Conservation (phyloP, 2,888 invertebrate genomes). For the Sycophila texana region DNA sequence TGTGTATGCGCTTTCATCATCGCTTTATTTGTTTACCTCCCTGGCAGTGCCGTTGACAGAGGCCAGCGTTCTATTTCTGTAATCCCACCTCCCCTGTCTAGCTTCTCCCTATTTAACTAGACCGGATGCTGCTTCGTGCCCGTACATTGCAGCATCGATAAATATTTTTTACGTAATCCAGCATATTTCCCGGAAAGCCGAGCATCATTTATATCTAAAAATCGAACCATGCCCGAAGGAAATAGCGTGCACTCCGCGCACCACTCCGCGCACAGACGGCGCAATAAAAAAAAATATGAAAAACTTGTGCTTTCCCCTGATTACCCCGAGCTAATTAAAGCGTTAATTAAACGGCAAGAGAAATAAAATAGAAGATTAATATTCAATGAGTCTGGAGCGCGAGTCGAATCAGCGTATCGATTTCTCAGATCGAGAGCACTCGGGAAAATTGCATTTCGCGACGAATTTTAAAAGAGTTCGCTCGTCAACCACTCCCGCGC, state of each 20-base stretch:
- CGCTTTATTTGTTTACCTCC: slow-evolving; percentile 42
- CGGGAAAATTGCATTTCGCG: neutral
- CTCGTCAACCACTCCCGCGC: no score
- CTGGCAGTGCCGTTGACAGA: slow-evolving; percentile 22
- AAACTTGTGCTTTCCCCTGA: neutral
- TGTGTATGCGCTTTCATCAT: slow-evolving; percentile 27
- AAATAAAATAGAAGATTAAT: slow-evolving; percentile 10
- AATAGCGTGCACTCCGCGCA: neutral
- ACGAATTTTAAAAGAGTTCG: no score
- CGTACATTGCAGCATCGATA: neutral
- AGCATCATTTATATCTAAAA: neutral
- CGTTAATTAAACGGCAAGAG: slow-evolving; percentile 28
- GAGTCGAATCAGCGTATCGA: no score
- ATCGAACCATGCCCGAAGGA: neutral
- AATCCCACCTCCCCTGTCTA: neutral
- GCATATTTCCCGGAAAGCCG: neutral
- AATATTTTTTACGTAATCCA: neutral
- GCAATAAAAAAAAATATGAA: neutral
- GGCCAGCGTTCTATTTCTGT: neutral
- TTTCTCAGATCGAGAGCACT: neutral
- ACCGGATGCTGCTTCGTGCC: neutral
- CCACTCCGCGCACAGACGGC: no score
- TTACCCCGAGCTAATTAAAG: slow-evolving; percentile 15
- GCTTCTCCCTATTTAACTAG: no score
- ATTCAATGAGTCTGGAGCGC: no score